Evolutionary conservation across 1,140 invertebrate genomes (phyloP).

Genomic region (Drosophila ercepeae): DNA sequence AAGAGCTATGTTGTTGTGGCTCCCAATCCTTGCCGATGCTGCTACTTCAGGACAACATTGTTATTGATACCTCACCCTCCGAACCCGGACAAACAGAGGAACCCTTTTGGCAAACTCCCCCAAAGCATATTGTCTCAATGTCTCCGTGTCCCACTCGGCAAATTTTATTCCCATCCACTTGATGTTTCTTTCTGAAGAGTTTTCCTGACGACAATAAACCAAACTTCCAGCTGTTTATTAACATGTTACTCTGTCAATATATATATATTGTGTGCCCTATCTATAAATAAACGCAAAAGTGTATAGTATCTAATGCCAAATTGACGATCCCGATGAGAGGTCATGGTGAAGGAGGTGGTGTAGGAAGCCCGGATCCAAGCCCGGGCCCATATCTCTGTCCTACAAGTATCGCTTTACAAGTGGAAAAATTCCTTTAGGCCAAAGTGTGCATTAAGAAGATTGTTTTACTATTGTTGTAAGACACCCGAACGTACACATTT

Average conservation of each 20-base stretch:
- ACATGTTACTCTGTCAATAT: constrained; percentile 79
- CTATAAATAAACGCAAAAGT: constrained; percentile 25
- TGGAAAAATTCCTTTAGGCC: constrained; percentile 81
- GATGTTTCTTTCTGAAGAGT: constrained; percentile 36
- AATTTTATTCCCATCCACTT: constrained; percentile 47
- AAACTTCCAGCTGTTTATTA: constrained; percentile 81
- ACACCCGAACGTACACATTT: constrained; percentile 48
- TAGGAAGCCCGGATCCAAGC: constrained; percentile 18
- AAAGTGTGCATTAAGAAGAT: constrained; percentile 83
- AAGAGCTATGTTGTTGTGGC: constrained; percentile 31
- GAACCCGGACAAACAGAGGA: constrained; percentile 55
- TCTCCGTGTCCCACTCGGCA: constrained; percentile 10
- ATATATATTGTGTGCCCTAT: constrained; percentile 18
- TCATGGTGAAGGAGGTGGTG: background rate
- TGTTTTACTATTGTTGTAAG: constrained; percentile 82
- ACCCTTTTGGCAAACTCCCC: constrained; percentile 69
- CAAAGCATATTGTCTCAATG: constrained; percentile 55
- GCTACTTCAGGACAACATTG: constrained; percentile 53
- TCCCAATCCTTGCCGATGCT: constrained; percentile 1
- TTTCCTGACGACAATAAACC: constrained; percentile 75
- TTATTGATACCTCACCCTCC: constrained; percentile 74
- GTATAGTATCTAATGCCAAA: constrained; percentile 46
- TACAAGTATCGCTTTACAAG: constrained; percentile 73
- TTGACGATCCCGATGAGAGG: constrained; percentile 48
- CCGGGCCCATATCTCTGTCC: constrained; percentile 32